phyloP scores from a whole-genome alignment of 2,888 invertebrate genomes.

The Nyleta sp. region DNA sequence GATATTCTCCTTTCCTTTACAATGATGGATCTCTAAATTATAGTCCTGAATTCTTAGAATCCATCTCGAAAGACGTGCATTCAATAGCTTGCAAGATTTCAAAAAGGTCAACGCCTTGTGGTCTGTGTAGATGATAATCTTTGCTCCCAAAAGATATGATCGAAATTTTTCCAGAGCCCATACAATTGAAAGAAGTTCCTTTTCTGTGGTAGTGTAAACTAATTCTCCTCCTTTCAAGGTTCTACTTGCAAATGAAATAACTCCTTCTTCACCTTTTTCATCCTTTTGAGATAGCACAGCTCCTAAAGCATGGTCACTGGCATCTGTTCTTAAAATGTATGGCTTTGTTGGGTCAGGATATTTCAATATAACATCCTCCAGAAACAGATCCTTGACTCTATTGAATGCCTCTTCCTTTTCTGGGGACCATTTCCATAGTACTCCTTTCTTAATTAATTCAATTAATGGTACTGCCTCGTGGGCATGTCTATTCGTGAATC shows the following conservation, averaged over 20 bases:
- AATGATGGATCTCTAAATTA: not conserved
- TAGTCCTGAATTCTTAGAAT: conserved; percentile 12
- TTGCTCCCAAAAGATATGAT: conserved; percentile 65
- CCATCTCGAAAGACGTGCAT: conserved; percentile 70
- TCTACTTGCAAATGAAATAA: conserved; percentile 68
- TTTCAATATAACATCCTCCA: not conserved
- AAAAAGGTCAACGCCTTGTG: conserved; percentile 71
- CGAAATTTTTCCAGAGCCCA: conserved; percentile 69
- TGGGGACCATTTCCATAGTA: conserved; percentile 36
- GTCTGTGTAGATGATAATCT: conserved; percentile 68
- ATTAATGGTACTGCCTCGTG: conserved; percentile 33
- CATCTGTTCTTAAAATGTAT: conserved; percentile 12
- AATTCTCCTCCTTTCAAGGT: conserved; percentile 62
- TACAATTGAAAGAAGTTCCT: conserved; percentile 55
- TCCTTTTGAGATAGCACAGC: conserved; percentile 28
- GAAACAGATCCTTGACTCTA: conserved; percentile 45
- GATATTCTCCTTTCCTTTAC: conserved; percentile 59
- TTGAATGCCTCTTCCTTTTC: conserved; percentile 44
- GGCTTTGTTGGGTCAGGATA: conserved; percentile 1
- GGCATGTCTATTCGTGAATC: conserved; percentile 15
- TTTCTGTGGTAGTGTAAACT: conserved; percentile 68
- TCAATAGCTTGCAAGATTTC: conserved; percentile 66
- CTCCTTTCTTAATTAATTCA: conserved; percentile 42
- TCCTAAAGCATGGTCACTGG: conserved; percentile 38
- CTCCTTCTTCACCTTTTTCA: conserved; percentile 14